Base-by-base conservation (phyloP, 2,113 vertebrate genomes). In the Bujurquina vittata region DNA sequence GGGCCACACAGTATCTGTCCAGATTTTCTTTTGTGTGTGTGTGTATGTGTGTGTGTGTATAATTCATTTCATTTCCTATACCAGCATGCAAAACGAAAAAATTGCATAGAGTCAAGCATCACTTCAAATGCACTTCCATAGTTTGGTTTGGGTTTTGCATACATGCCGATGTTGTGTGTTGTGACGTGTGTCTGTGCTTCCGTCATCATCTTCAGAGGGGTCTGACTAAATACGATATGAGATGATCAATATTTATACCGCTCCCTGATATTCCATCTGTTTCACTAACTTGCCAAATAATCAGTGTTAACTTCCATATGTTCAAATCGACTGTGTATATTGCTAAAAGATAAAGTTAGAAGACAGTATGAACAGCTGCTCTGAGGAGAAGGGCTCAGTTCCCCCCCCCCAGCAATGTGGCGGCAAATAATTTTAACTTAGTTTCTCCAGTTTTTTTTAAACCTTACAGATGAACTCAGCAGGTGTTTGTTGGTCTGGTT, bases 1-100 rank as follows among this genome's bases (percentile, higher is more conserved):
- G 60, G 82, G 46, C 81, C 58, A 18, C 14, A 22, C 23, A 22
- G 1, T 63, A 73, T 87, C 63, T 84, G 23, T 52, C 54, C 26
- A 35, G 31, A 57, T n/a, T 35, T 79, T 55, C 75, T 18, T 7
- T 77, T 43, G 5, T 31, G 31, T 31, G 31, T 31, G 31, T 5
- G 31, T 31, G 31, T 31, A 5, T 31, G 4, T 31, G 26, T 26
- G 26, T 26, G 26, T 26, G 26, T 26, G 26, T 26, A 31, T 31
- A 31, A 31, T 31, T 31, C 31, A 37, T 40, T 54, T 31, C 31
- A 31, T 29, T 29, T 29, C 29, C 29, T 29, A 31, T 31, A 31
- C 31, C 31, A 31, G 31, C 31, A 31, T 6, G 31, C 31, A 31
- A 31, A 31, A 31, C 31, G 5, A 31, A 31, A 31, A 26, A 31